Evolutionary conservation across 1,140 invertebrate genomes (phyloP), one percentile per base, ranked within the genome.

Genomic region (Drosophila novamexicana): DNA sequence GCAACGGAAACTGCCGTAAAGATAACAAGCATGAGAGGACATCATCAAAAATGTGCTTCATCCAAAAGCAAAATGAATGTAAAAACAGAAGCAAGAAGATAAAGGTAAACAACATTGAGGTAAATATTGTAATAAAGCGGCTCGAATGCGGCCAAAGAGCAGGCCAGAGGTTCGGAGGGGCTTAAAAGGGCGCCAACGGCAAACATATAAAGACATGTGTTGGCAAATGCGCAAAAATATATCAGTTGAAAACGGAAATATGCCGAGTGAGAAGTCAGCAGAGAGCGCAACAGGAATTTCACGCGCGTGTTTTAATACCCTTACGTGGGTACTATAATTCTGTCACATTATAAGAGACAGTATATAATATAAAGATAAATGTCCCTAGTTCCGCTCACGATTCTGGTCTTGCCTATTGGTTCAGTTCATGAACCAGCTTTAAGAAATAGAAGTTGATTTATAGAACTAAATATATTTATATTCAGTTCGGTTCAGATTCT

Each of bases 21-120:
- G 79, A 88, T 82, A 88, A 88, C 62, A 79, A 79, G 64, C 34
- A 61, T 45, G 40, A 39, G 72, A 68, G 79, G 67, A 70, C 70
- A 69, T 64, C 77, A 82, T 77, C 82, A 86, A 76, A 82, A 82
- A 78, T 81, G 78, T 75, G 77, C 70, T 66, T 49, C 10, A 9
- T 50, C 54, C n/a, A 53, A 34, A 70, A 68, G 67, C 69, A 76
- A 74, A 12, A 64, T 42, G 45, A 70, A 36, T 42, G 40, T 7
- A 47, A 16, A 47, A 16, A 18, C 7, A 36, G n/a, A 14, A 6
- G 16, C 12, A 79, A 63, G 72, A 68, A 65, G 68, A 81, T 78
- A 66, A 86, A 88, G 75, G 82, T 86, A 86, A 86, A 85, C 82
- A 85, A 76, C 49, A 61, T 67, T 63, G 59, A 65, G 65, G 68